phyloP scores from a whole-genome alignment of 1,140 invertebrate genomes.

The Sitobion miscanthi region DNA sequence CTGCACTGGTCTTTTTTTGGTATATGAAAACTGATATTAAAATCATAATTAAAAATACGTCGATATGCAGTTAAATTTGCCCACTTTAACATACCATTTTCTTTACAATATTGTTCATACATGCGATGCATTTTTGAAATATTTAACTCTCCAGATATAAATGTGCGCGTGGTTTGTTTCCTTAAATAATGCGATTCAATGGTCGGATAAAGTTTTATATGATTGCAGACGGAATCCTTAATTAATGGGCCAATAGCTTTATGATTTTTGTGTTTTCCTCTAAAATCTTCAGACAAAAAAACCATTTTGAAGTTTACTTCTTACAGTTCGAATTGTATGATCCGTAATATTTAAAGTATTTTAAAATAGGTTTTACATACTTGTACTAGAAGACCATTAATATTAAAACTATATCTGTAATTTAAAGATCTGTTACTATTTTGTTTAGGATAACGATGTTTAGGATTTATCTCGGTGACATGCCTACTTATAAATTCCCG shows the following conservation, averaged over 20 bases:
- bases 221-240: background rate
- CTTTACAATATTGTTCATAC: slow-evolving; percentile 20
- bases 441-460: slow-evolving; percentile 1
- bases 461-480: slow-evolving; percentile 2
- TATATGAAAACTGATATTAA: background rate
- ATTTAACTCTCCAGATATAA: slow-evolving; percentile 21
- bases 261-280: slow-evolving; percentile 29
- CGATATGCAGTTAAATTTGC: background rate
- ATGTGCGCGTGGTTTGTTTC: background rate
- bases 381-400: slow-evolving; percentile 21
- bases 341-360: slow-evolving; percentile 21
- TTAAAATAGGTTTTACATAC: slow-evolving; percentile 14
- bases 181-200: slow-evolving; percentile 20
- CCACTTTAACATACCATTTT: slow-evolving; percentile 14
- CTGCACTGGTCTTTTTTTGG: slow-evolving; percentile 21
- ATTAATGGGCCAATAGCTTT: background rate
- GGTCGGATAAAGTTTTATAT: background rate
- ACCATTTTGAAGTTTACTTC: slow-evolving; percentile 2
- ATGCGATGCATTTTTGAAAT: slow-evolving; percentile 19
- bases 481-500: background rate
- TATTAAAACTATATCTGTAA: slow-evolving; percentile 28
- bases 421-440: slow-evolving; percentile 5
- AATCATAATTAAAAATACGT: background rate
- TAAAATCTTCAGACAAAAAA: background rate
- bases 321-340: slow-evolving; percentile 22